Evolutionary conservation across 2,888 invertebrate species (phyloP), one percentile per base, ranked within the genome.

Genomic region (Cacoxenus indagator): DNA sequence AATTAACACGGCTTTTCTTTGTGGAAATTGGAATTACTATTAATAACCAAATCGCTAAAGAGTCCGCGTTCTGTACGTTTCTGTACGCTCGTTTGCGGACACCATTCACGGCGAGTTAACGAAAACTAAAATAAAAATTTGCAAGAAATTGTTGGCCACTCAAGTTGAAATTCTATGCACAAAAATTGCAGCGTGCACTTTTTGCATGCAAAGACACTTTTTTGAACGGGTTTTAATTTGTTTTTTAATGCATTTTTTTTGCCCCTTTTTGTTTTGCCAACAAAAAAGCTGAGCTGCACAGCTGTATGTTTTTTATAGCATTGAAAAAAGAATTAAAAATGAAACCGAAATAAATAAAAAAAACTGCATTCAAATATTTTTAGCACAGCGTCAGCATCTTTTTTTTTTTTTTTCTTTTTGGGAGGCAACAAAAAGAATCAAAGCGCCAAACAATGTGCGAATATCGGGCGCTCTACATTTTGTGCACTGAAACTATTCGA

Each of bases 41-140:
- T n/a, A 67, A 14, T 72, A 65, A 29, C 51, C 65, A 67, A 72
- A 70, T 71, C 64, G 75, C 76, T 73, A 45, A 29, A 80, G 75
- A 75, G 74, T 73, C 75, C 76, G 73, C 74, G 71, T 61, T 73
- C 24, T 57, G n/a, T 31, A 24, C 37, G 51, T 70, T 61, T 73
- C 24, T 57, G n/a, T 31, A 24, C 37, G 51, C 45, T 43, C 31
- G 68, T 46, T 72, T 75, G 78, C 82, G 83, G 78, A 81, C 81
- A 81, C 81, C 82, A 81, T 78, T 78, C 82, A 78, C 76, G 81
- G 85, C 75, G 89, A 76, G 77, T 77, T 75, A 69, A 77, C 77
- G 80, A 77, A 77, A 84, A 86, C 86, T 85, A 73, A 85, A 81
- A 73, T 75, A 76, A 74, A 62, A 68, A 45, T 31, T 43, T 2